Evolutionary conservation across 2,113 vertebrate genomes (phyloP).

Genomic region (Cryptomyrus ogoouensis): DNA sequence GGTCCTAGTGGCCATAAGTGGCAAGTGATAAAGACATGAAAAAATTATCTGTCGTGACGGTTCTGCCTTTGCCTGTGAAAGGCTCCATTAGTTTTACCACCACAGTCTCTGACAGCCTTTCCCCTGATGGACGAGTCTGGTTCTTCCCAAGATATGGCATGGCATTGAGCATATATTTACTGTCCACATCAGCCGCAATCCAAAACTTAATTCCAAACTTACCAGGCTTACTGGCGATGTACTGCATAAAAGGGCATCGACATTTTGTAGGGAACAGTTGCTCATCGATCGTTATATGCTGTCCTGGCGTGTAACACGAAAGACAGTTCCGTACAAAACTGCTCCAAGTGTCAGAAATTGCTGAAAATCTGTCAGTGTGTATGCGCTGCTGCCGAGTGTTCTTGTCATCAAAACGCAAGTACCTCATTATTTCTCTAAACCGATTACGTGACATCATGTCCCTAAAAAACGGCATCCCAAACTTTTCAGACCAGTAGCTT

Average conservation of each 20-base stretch:
- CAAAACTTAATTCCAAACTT: not conserved
- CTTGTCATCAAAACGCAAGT: not conserved
- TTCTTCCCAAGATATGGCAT: not conserved
- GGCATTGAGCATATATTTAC: not conserved
- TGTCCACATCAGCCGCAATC: not conserved
- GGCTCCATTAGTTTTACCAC: not conserved
- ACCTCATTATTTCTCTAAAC: not conserved
- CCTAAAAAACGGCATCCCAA: not conserved
- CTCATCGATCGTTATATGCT: not conserved
- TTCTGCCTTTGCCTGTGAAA: not conserved
- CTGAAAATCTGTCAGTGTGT: not conserved
- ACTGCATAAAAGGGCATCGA: not conserved
- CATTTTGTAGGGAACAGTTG: not conserved
- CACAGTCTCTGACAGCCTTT: not conserved
- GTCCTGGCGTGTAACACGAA: not conserved
- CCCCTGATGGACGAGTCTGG: not conserved
- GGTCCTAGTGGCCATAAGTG: not conserved
- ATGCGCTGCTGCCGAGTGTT: not conserved
- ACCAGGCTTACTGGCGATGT: not conserved
- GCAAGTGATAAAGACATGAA: not conserved
- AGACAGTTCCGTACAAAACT: not conserved
- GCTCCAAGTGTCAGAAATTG: not conserved
- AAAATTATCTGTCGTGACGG: not conserved
- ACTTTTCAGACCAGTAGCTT: not conserved
- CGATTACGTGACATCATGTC: not conserved